Evolutionary conservation across 2,113 vertebrate genomes (phyloP), one percentile per base, ranked within the genome.

Genomic region (Chrysemys picta): DNA sequence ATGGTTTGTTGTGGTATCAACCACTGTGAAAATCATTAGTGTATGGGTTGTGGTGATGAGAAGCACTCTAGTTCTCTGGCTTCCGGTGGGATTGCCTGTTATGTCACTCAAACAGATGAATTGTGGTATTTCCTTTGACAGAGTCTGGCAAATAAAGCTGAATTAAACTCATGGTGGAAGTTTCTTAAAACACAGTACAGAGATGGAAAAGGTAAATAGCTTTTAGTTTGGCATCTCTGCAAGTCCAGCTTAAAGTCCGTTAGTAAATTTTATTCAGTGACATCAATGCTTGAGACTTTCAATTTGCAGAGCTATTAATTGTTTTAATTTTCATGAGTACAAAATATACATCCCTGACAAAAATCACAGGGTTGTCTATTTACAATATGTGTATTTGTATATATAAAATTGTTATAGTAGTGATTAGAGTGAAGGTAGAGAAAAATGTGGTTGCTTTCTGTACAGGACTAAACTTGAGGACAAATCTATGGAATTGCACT

Each of bases 1-100:
- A 82, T 3, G 3, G 3, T 72, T 94, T n/a, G 2, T 82, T 2
- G 0, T 0, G 0, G 56, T 35, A 27, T 10, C 29, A 85, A 29
- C 19, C 3, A 13, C 52, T 29, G n/a, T 62, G 59, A 80, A 85
- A 95, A 42, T 0, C 0, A 57, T 88, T 93, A 49, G 50, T 65
- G 54, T n/a, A 54, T 87, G 6, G 11, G 7, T 24, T 88, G 65
- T 78, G 83, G 17, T n/a, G 85, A 35, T 83, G 21, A 75, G 82
- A 93, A 94, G 82, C 53, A 82, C 10, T 65, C 45, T 54, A 10
- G 45, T 17, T 87, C 25, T 11, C 50, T 27, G 3, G 9, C 3
- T 76, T 88, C 65, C 53, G 42, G 80, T 22, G 78, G n/a, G 82
- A 78, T 65, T 65, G 84, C 62, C 49, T 89, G 45, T 6, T 72